Evolutionary conservation across 2,797 vertebrate genomes (phyloP).

Genomic region (Nasua narica): DNA sequence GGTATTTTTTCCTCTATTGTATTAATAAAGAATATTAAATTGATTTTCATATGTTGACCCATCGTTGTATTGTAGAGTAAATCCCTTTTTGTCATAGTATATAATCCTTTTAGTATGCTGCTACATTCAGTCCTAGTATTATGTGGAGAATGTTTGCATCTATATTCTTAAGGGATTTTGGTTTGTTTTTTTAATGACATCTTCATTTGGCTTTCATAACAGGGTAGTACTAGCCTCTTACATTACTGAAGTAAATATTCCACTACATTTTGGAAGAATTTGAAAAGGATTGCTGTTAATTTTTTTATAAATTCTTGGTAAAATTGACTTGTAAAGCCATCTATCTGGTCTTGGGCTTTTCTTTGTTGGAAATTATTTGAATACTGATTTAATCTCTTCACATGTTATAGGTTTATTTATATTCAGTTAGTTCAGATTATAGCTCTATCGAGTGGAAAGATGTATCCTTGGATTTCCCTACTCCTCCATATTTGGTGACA

Average conservation of each 20-base stretch:
- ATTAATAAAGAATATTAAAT: neutral
- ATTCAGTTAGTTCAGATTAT: neutral
- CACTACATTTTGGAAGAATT: neutral
- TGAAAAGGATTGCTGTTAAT: neutral
- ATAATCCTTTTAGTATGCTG: neutral
- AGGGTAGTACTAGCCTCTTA: neutral
- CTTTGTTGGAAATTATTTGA: neutral
- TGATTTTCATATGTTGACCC: neutral
- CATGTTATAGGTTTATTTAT: neutral
- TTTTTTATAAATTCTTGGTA: neutral
- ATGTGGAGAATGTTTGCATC: neutral
- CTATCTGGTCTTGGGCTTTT: neutral
- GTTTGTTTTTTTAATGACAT: neutral
- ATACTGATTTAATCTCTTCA: neutral
- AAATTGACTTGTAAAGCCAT: neutral
- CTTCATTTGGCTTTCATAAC: neutral
- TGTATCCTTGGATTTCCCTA: neutral
- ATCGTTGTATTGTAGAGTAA: neutral
- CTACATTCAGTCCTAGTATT: neutral
- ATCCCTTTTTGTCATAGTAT: neutral
- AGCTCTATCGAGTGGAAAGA: neutral
- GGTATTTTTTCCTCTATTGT: neutral
- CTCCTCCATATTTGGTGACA: neutral
- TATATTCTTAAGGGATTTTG: neutral
- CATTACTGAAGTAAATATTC: neutral